These are phyloP conservation scores for Beris morrisii DNA, from an alignment of 2,888 invertebrate genomes.

Conservation along the genomic window DNA sequence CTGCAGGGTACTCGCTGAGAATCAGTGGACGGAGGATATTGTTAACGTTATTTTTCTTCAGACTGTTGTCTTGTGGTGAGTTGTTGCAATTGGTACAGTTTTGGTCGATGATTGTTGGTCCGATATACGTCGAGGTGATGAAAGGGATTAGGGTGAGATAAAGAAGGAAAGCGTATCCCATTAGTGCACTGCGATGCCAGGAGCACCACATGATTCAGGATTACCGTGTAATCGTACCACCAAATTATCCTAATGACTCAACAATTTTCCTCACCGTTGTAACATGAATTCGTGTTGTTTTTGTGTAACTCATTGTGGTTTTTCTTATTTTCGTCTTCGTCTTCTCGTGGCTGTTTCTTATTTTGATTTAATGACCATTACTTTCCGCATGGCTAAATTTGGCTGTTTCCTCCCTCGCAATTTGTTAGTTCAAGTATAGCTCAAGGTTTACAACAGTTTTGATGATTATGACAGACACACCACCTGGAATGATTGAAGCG, in stretches of 20 bases:
- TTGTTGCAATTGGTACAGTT: slow-evolving; percentile 17
- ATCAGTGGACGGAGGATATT: slow-evolving; percentile 32
- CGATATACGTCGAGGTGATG: slow-evolving; percentile 3
- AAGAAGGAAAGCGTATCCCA: slow-evolving; percentile 15
- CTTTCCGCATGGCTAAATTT: no score
- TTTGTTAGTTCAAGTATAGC: no score
- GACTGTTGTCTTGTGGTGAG: slow-evolving; percentile 22
- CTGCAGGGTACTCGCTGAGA: neutral
- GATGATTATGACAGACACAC: no score
- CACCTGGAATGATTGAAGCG: no score
- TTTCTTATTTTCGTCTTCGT: neutral
- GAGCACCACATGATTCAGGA: slow-evolving; percentile 17
- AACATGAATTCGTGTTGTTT: no score
- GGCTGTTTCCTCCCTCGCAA: no score
- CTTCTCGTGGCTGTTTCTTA: neutral
- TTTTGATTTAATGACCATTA: slow-evolving; percentile 11
- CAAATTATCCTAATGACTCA: slow-evolving; percentile 8
- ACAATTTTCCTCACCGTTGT: no score
- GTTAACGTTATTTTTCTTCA: slow-evolving; percentile 34
- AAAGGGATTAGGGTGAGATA: slow-evolving; percentile 1
- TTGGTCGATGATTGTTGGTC: slow-evolving; percentile 29
- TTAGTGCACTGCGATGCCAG: neutral
- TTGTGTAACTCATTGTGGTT: no score
- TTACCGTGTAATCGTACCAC: slow-evolving; percentile 8
- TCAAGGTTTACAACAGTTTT: no score